phyloP scores from a whole-genome alignment of 2,113 vertebrate species.

The Chiloscyllium plagiosum region DNA sequence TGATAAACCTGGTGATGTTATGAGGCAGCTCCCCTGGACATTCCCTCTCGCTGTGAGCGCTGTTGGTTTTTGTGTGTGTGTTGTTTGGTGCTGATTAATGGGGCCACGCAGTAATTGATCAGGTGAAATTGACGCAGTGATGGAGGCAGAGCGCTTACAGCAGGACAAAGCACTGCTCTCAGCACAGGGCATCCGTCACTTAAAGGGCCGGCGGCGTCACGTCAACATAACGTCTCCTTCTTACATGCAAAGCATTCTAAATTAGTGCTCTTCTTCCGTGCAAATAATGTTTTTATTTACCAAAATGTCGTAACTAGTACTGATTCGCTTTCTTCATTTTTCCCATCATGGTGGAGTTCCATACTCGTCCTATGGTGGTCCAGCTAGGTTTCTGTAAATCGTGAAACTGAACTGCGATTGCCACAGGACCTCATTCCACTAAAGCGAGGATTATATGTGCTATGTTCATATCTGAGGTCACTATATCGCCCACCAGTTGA shows the following conservation, averaged over 20 bases:
- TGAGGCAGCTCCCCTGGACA: background rate
- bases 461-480: background rate
- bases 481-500: background rate
- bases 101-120: slow-evolving; percentile 23
- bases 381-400: background rate
- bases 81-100: slow-evolving; percentile 21
- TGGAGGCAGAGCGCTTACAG: background rate
- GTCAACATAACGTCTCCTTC: background rate
- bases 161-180: background rate
- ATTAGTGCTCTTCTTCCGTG: background rate
- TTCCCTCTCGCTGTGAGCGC: background rate
- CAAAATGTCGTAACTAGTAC: background rate
- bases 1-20: background rate
- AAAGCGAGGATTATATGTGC: background rate
- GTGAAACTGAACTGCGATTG: background rate
- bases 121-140: slow-evolving; percentile 33
- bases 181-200: background rate
- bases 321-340: background rate
- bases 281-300: background rate
- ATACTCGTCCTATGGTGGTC: background rate
- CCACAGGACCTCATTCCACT: background rate
- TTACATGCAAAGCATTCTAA: background rate
- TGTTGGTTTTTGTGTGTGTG: background rate
- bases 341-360: background rate
- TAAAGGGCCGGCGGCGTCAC: background rate